Percentiles rank a stretch among this genome's conserved stretches.
Conservation (phyloP, 2,113 vertebrate species). For the Salminus brasiliensis region DNA sequence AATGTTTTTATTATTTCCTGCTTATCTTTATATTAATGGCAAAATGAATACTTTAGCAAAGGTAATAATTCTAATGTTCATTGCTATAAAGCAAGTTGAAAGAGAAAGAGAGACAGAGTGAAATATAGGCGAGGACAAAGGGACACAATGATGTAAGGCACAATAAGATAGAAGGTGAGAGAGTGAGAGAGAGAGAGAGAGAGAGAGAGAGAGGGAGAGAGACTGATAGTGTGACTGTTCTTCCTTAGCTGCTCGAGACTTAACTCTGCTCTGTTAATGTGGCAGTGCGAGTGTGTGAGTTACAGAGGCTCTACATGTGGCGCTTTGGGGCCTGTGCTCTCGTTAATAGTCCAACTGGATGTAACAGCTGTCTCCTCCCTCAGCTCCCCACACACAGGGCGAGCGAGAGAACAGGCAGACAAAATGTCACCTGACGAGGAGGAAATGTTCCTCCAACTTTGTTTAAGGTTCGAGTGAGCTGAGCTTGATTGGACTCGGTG, state of each 20-base stretch:
- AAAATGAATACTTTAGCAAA: no score
- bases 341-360: constrained; percentile 94
- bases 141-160: background rate
- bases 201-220: background rate
- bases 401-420: constrained; percentile 47
- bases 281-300: constrained; percentile 87
- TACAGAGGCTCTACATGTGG: constrained; percentile 83
- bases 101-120: no score
- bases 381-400: constrained; percentile 81
- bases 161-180: background rate
- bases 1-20: no score
- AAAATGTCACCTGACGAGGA: constrained; percentile 88
- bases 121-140: background rate
- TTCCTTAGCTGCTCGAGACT: constrained; percentile 88
- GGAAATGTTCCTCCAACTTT: constrained; percentile 86
- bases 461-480: constrained; percentile 86
- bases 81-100: no score
- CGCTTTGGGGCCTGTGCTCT: constrained; percentile 87
- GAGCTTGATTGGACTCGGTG: constrained; percentile 75
- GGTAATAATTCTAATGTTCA: no score
- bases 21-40: no score
- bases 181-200: constrained; percentile 7
- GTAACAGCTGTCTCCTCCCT: constrained; percentile 91
- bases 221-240: constrained; percentile 1
- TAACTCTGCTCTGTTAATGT: constrained; percentile 91